Conservation (phyloP, 92 coral and sea anemone genomes). For the Metridium senile region DNA sequence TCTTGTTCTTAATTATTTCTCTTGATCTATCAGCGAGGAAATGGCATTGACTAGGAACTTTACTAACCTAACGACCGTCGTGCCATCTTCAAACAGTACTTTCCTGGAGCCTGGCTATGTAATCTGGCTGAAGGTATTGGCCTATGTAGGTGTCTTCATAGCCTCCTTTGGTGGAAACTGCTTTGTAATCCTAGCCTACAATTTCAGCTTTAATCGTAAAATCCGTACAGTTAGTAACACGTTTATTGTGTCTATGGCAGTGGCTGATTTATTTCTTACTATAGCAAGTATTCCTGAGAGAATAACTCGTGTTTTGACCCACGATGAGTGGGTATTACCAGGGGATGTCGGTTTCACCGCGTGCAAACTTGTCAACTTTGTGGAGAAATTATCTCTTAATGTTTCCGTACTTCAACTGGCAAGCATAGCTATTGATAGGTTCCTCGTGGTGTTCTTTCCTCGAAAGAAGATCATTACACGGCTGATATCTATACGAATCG, state of each 20-base stretch:
- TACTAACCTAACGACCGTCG: neutral
- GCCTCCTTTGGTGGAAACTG: constrained; percentile 53
- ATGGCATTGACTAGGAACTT: neutral
- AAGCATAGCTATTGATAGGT: constrained; percentile 59
- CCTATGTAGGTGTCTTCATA: constrained; percentile 27
- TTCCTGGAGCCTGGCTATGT: constrained; percentile 10
- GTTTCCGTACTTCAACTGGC: constrained; percentile 60
- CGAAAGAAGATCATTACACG: constrained; percentile 50
- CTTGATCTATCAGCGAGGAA: no score
- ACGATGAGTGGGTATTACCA: constrained; percentile 45
- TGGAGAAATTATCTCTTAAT: constrained; percentile 61
- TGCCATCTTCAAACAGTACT: neutral
- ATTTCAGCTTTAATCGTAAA: constrained; percentile 46
- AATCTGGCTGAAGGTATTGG: constrained; percentile 31
- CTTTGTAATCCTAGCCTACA: constrained; percentile 50
- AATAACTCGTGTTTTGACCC: constrained; percentile 43
- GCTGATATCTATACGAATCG: constrained; percentile 30
- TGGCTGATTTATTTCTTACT: constrained; percentile 49
- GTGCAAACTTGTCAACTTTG: constrained; percentile 55
- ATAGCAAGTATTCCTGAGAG: constrained; percentile 60
- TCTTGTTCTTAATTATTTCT: no score
- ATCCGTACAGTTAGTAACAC: constrained; percentile 59
- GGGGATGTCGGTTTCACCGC: constrained; percentile 38
- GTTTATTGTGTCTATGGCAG: constrained; percentile 63
- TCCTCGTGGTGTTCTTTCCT: constrained; percentile 56